Conservation (phyloP, 2,888 invertebrate species). For the Adela reaumurella region DNA sequence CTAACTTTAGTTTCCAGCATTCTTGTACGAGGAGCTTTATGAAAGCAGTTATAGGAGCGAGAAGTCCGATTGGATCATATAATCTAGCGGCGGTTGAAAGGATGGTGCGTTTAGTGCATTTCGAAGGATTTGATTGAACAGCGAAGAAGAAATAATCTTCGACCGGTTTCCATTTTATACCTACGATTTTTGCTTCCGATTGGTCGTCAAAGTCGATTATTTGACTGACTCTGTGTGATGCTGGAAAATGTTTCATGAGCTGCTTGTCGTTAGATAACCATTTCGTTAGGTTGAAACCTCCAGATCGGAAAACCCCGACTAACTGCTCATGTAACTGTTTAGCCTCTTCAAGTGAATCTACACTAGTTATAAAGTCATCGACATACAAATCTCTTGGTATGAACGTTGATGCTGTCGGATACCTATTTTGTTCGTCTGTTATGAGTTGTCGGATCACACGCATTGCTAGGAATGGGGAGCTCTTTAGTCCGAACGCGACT, state of each 20-base stretch:
- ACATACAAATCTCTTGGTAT: neutral
- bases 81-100: neutral
- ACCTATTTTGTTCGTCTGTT: neutral
- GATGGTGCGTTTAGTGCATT: conserved; percentile 4
- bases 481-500: neutral
- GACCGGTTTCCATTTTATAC: neutral
- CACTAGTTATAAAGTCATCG: neutral
- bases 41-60: neutral
- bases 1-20: conserved; percentile 1
- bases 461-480: neutral
- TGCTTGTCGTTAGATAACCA: neutral
- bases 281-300: neutral
- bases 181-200: conserved; percentile 1
- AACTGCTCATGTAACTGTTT: neutral
- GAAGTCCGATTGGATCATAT: conserved; percentile 1
- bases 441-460: neutral
- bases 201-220: neutral
- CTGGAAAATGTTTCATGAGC: neutral
- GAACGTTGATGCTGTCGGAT: neutral
- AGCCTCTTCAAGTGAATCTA: neutral
- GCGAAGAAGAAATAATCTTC: conserved; percentile 1
- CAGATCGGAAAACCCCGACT: too few species aligned
- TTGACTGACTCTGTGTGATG: neutral
- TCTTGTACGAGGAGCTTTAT: conserved; percentile 3
- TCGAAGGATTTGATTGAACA: neutral